Evolutionary conservation across 2,797 vertebrate genomes (phyloP), one percentile per base, ranked within the genome.

Genomic region (Phoxinus dragarum): DNA sequence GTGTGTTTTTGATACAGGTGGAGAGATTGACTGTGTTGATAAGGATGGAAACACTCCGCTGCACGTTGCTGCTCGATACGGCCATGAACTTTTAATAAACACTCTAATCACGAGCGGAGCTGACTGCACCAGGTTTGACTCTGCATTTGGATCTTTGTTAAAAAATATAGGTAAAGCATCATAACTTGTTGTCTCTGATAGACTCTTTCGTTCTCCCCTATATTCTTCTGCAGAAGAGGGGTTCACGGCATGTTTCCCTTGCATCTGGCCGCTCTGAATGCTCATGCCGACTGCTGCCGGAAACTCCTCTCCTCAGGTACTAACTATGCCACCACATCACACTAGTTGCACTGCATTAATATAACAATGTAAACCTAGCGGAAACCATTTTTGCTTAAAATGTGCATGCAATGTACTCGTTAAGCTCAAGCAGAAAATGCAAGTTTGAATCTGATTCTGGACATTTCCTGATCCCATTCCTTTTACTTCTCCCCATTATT

Each of bases 41-140:
- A 99, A 99, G 87, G 98, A 99, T 17, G 98, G 98, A 12, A 99
- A 99, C 94, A 99, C 98, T 0, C 97, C 98, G 1, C 96, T 99
- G 61, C 98, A 99, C 21, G 95, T 99, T 54, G 98, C 98, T 36
- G 98, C 98, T 11, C 96, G 97, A 93, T 97, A 97, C 0, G 98
- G 98, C 27, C 98, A 99, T 6, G 98, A 99, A 86, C 97, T 98
- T 89, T 95, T 99, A 93, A 98, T 99, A 91, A 99, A 98, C 95
- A 98, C 97, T 76, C 95, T 99, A 82, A 97, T 99, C 91, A 98
- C 97, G 81, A 98, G 97, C 0, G 98, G 98, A 86, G 98, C 98
- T 0, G 97, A 98, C 91, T 96, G 96, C 92, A 96, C 97, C 67
- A 97, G 97, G 98, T 99, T 90, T 80, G 94, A 82, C 11, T 64